A percentile compares a stretch with the other conserved stretches of the same genome.
Evolutionary conservation across 2,888 invertebrate species (phyloP).

Genomic region (Callyntrura sp.): DNA sequence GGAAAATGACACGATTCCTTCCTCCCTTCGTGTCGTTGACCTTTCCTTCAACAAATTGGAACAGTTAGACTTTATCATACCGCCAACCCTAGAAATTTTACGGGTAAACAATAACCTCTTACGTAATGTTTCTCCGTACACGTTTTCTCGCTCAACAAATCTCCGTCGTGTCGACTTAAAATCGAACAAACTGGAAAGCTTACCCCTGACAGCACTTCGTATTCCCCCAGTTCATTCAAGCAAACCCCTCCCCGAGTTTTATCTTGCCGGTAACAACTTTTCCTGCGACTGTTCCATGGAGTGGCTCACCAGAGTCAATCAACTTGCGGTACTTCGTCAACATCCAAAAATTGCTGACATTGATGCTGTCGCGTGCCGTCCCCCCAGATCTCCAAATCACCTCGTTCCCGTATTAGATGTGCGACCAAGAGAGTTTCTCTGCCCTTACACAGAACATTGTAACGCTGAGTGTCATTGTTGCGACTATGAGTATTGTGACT

Average conservation of each 20-base stretch:
- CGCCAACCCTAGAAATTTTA: conserved; percentile 93
- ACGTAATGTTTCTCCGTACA: conserved; percentile 92
- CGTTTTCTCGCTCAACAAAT: conserved; percentile 93
- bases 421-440: conserved; percentile 93
- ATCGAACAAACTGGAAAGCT: conserved; percentile 94
- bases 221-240: conserved; percentile 90
- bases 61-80: conserved; percentile 93
- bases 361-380: conserved; percentile 95
- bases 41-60: conserved; percentile 95
- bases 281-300: conserved; percentile 98
- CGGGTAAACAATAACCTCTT: conserved; percentile 96
- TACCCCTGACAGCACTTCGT: conserved; percentile 94
- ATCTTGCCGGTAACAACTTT: conserved; percentile 97
- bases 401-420: conserved; percentile 90
- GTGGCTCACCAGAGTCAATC: conserved; percentile 96
- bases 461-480: conserved; percentile 98
- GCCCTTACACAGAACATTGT: conserved; percentile 96
- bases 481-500: conserved; percentile 98
- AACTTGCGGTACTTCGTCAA: conserved; percentile 91
- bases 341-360: conserved; percentile 95
- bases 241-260: conserved; percentile 93
- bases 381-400: conserved; percentile 90
- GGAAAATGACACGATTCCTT: conserved; percentile 41
- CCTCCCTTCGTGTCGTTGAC: conserved; percentile 90
- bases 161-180: conserved; percentile 96